Base-by-base conservation (phyloP, 2,888 invertebrate species). In the Pachycephus smyrnensis region DNA sequence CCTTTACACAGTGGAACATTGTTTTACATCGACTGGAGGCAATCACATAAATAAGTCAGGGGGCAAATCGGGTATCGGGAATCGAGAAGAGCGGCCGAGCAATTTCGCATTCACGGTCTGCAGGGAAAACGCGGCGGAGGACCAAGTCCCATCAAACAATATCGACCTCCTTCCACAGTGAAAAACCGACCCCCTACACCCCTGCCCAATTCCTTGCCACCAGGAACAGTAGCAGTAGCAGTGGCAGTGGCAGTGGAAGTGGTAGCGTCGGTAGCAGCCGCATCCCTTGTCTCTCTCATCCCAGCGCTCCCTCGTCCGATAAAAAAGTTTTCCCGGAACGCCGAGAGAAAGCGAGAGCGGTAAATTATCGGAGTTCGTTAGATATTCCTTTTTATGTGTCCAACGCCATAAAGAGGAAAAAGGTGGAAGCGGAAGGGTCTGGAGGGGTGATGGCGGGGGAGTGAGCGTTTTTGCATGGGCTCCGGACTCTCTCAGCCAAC, bases 311-410 rank as follows among this genome's bases (percentile, higher is more conserved):
- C 84, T 82, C 76, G 82, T 80, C 79, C 83, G 86, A 87, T 86
- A 86, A 84, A 83, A 84, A 81, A 79, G 78, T 80, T 78, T 73
- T 76, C 76, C 79, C 69, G 68, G 55, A 75, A 40, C 77, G n/a
- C 55, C 68, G 35, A 79, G 76, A 79, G 76, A 68, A 74, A 75
- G 75, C 77, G 78, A 81, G 82, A 84, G 86, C 85, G 86, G 86
- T 88, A 89, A 91, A 90, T 90, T 90, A 90, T 90, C 89, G 86
- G 84, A 80, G 82, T 85, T 91, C 90, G 88, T 91, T 90, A 89
- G 88, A 88, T 91, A 91, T 91, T 91, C 91, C 88, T 89, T 90
- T 91, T 91, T 90, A 91, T 89, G 89, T 87, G 87, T 86, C 85
- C 84, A 85, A 80, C 81, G 85, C 79, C 86, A 89, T 89, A 90